phyloP scores from a whole-genome alignment of 2,113 vertebrate genomes.

The Arenaria interpres region DNA sequence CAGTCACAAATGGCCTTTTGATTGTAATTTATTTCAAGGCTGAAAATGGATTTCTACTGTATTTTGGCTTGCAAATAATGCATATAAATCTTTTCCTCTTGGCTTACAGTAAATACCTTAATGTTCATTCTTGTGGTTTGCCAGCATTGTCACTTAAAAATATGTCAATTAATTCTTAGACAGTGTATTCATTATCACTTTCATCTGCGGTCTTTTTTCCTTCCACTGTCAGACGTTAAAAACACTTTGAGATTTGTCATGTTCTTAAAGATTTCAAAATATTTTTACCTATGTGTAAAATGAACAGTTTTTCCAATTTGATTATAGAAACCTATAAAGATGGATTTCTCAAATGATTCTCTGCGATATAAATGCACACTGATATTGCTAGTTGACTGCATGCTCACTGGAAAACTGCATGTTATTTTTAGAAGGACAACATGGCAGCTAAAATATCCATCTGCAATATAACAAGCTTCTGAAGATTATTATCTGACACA shows the following conservation, averaged over 20 bases:
- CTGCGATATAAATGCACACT: slow-evolving; percentile 22
- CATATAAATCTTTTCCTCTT: slow-evolving; percentile 20
- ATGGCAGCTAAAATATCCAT: slow-evolving; percentile 71
- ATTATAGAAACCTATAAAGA: not conserved
- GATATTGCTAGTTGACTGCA: slow-evolving; percentile 50
- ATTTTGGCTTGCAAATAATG: slow-evolving; percentile 2
- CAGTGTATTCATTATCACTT: not conserved
- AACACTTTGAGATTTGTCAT: not conserved
- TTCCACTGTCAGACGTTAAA: not conserved
- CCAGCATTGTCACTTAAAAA: not conserved
- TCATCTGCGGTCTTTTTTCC: not conserved
- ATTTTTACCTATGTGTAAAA: not conserved
- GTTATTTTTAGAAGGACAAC: slow-evolving; percentile 75
- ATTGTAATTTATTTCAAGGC: slow-evolving; percentile 23
- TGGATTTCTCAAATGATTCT: slow-evolving; percentile 19
- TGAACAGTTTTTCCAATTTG: not conserved
- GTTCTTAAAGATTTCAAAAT: slow-evolving; percentile 2
- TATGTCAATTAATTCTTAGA: not conserved
- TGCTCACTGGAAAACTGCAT: slow-evolving; percentile 51
- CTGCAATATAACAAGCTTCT: slow-evolving; percentile 60
- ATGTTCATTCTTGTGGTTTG: not conserved
- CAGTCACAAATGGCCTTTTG: not conserved
- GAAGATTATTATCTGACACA: slow-evolving; percentile 58
- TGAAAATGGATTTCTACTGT: not conserved
- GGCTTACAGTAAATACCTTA: slow-evolving; percentile 35